phyloP scores from a whole-genome alignment of 2,797 vertebrate genomes.

The Ctenopoma kingsleyae region DNA sequence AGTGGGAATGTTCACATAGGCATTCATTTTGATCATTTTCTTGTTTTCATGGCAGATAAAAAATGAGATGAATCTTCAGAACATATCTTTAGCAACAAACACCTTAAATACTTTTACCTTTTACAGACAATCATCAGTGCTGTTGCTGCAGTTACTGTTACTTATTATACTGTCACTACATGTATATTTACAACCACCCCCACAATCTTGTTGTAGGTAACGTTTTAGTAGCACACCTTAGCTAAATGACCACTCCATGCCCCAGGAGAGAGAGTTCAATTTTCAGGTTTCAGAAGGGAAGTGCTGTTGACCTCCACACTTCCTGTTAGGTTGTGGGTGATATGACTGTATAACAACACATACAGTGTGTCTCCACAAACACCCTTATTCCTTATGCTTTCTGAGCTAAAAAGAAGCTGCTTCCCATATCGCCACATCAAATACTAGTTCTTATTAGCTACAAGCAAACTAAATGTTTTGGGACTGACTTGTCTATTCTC shows the following conservation, averaged over 20 bases:
- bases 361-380: slow-evolving; percentile 9
- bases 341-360: slow-evolving; percentile 30
- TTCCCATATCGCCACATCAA: slow-evolving; percentile 20
- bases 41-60: slow-evolving; percentile 25
- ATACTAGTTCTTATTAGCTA: slow-evolving; percentile 17
- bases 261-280: slow-evolving; percentile 12
- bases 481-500: slow-evolving; percentile 27
- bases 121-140: slow-evolving; percentile 3
- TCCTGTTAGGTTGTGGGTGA: slow-evolving; percentile 2
- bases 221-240: background rate
- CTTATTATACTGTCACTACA: background rate
- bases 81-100: slow-evolving; percentile 19
- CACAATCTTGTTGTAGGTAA: background rate
- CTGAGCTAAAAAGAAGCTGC: slow-evolving; percentile 1
- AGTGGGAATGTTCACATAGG: slow-evolving; percentile 10
- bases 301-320: slow-evolving; percentile 18
- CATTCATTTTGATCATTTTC: slow-evolving; percentile 18
- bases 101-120: slow-evolving; percentile 6
- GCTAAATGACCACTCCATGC: background rate
- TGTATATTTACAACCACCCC: background rate
- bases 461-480: slow-evolving; percentile 18
- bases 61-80: slow-evolving; percentile 23
- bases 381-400: slow-evolving; percentile 1
- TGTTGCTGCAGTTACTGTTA: slow-evolving; percentile 32
- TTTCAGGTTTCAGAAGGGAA: slow-evolving; percentile 25